phyloP scores from a whole-genome alignment of 1,140 invertebrate species.

The Gonatopus flavifemur region DNA sequence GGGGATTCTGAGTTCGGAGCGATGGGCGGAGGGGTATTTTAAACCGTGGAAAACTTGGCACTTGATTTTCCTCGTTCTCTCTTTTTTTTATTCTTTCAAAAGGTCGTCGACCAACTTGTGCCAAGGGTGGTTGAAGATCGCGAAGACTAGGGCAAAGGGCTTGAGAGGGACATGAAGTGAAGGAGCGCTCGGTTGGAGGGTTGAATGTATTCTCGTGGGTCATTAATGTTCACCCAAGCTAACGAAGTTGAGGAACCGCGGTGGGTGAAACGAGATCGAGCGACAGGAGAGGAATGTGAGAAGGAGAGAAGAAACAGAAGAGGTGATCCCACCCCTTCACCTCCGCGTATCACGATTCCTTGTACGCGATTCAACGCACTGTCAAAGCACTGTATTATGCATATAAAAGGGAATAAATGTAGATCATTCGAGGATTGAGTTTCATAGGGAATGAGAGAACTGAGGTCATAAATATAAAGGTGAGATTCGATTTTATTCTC shows the following conservation, averaged over 20 bases:
- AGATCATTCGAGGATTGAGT: slow-evolving; percentile 26
- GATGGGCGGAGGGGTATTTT: too few relatives aligned
- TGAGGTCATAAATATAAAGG: too few relatives aligned
- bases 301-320: too few relatives aligned
- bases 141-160: slow-evolving; percentile 5
- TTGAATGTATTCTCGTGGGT: slow-evolving; percentile 37
- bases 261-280: slow-evolving; percentile 11
- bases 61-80: too few relatives aligned
- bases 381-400: slow-evolving; percentile 21
- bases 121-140: too few relatives aligned
- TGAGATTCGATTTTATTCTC: too few relatives aligned
- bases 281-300: slow-evolving; percentile 3
- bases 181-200: slow-evolving; percentile 15
- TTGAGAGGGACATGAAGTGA: slow-evolving; percentile 4
- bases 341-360: too few relatives aligned
- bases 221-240: slow-evolving; percentile 40
- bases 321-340: too few relatives aligned
- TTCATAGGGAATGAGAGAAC: slow-evolving; percentile 17
- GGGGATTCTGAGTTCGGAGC: too few relatives aligned
- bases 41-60: too few relatives aligned
- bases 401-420: slow-evolving; percentile 30
- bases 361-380: neutral
- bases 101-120: slow-evolving; percentile 3
- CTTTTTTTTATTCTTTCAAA: slow-evolving; percentile 9
- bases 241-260: slow-evolving; percentile 28